Conservation (phyloP, 2,113 vertebrate genomes). For the Lota lota region DNA sequence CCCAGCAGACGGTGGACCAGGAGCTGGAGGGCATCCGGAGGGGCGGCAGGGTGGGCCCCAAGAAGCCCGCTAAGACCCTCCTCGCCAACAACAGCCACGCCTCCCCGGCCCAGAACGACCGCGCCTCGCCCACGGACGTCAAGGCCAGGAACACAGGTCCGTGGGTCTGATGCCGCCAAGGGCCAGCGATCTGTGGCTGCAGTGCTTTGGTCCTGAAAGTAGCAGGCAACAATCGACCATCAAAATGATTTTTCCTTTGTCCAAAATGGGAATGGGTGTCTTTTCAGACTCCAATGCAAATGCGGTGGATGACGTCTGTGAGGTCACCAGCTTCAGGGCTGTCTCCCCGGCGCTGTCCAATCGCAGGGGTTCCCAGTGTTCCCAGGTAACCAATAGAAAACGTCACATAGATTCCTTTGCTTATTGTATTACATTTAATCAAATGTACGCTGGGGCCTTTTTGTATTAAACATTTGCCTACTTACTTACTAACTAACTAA, state of each 20-base stretch:
- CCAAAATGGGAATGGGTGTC: not conserved
- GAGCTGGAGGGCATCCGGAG: slow-evolving; percentile 56
- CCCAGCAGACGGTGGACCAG: slow-evolving; percentile 48
- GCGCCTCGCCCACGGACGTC: slow-evolving; percentile 29
- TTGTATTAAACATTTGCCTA: no score
- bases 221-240: no score
- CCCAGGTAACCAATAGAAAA: slow-evolving; percentile 56
- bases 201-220: no score
- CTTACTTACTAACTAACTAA: no score
- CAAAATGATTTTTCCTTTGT: no score
- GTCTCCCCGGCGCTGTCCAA: slow-evolving; percentile 47
- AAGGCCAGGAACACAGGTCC: slow-evolving; percentile 84
- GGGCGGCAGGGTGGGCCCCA: slow-evolving; percentile 53
- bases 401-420: no score
- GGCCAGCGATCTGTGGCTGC: no score
- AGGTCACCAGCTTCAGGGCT: slow-evolving; percentile 53
- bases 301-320: slow-evolving; percentile 46
- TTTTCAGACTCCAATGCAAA: slow-evolving; percentile 67
- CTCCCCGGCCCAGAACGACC: slow-evolving; percentile 39
- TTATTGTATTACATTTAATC: no score
- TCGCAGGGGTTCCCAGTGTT: slow-evolving; percentile 60
- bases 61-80: slow-evolving; percentile 55
- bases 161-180: not conserved
- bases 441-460: no score
- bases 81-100: slow-evolving; percentile 27